Conservation (phyloP, 2,113 vertebrate species). For the Cebus imitator region DNA sequence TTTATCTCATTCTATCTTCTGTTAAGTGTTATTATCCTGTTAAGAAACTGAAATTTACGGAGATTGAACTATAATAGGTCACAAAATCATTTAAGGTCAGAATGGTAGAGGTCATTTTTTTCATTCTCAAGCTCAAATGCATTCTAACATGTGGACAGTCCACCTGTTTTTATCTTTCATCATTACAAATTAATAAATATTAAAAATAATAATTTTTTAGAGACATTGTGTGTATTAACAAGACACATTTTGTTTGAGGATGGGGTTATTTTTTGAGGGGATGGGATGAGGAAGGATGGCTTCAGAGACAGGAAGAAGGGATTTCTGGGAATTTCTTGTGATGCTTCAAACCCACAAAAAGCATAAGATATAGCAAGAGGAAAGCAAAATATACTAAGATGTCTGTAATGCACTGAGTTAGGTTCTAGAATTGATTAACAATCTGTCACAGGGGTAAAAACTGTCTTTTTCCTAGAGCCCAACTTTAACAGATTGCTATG, state of each 20-base stretch:
- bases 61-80: neutral
- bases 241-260: neutral
- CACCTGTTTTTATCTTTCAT: neutral
- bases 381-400: neutral
- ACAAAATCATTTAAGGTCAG: neutral
- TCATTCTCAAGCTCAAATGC: constrained; percentile 19
- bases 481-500: neutral
- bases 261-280: neutral
- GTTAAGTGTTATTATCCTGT: neutral
- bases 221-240: neutral
- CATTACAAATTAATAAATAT: neutral
- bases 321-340: constrained; percentile 23
- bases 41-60: neutral
- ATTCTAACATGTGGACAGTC: neutral
- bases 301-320: neutral
- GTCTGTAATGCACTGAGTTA: neutral
- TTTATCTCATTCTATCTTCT: neutral
- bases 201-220: neutral
- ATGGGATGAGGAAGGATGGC: neutral
- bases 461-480: neutral
- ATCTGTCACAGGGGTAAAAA: neutral
- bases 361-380: neutral
- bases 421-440: constrained; percentile 7
- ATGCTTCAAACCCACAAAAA: neutral
- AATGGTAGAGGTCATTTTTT: neutral